Evolutionary conservation across 1,140 invertebrate species (phyloP).

Genomic region (Periplaneta americana): DNA sequence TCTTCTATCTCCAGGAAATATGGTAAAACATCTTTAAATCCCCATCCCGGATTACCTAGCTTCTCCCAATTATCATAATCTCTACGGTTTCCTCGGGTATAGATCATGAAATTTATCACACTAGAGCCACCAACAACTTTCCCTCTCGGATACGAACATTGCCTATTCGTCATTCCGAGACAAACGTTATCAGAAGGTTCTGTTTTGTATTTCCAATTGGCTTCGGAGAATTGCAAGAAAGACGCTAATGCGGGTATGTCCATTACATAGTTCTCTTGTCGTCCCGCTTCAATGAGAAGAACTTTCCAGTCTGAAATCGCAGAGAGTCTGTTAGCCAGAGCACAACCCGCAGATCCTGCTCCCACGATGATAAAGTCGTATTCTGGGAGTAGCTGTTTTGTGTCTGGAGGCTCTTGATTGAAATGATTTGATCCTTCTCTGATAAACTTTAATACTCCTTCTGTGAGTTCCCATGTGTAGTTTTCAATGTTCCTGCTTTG

Average conservation of each 20-base stretch:
- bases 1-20: constrained; percentile 42
- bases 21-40: constrained; percentile 46
- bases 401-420: too few species aligned
- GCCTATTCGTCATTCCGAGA: constrained; percentile 56
- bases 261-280: constrained; percentile 17
- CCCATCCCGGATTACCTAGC: constrained; percentile 53
- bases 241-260: constrained; percentile 21
- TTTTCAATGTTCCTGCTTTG: too few species aligned
- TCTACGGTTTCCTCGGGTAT: constrained; percentile 48
- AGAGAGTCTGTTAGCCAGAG: not conserved
- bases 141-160: not conserved
- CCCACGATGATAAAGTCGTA: not conserved
- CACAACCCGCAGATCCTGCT: not conserved
- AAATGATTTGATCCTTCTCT: too few species aligned
- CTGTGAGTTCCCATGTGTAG: too few species aligned
- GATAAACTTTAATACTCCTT: too few species aligned
- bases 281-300: not conserved
- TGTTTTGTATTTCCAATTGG: too few species aligned
- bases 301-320: not conserved
- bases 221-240: constrained; percentile 2
- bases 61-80: constrained; percentile 57
- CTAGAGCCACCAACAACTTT: constrained; percentile 52
- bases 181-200: too few species aligned
- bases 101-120: constrained; percentile 56
- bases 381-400: not conserved